Base-by-base conservation (phyloP, 2,888 invertebrate genomes). In the Drosophila barbarae region DNA sequence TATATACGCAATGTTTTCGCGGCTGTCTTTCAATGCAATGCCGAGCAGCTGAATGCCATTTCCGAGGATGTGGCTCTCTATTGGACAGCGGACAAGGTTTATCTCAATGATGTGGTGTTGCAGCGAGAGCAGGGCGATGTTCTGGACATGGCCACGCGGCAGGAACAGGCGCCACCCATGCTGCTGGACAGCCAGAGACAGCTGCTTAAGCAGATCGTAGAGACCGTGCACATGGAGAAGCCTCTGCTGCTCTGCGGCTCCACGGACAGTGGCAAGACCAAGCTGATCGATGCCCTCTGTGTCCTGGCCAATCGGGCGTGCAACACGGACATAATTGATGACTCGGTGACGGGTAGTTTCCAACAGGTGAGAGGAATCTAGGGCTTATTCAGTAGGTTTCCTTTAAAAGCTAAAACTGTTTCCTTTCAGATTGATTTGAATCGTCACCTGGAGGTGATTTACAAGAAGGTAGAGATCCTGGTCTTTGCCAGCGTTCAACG, bases 181-280 rank as follows among this genome's bases (percentile, higher is more conserved):
- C 72, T 92, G 18, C 82, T 93, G 15, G 86, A 90, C 72, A 89
- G 89, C 86, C 96, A 96, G 87, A 86, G 94, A 55, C 90, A 92
- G 7, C 90, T 91, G 5, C 88, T 99, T 34, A 95, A 96, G 87
- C 94, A 95, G 57, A 89, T 99, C 56, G 93, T 95, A 18, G 95
- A 95, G 77, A 97, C 97, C 88, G 92, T 98, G 7, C 92, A 95
- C 78, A 94, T 96, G 93, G 95, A 96, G 86, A 99, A 98, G 95
- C 93, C 99, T 89, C 91, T 96, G 0, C 94, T 99, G 83, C 70
- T 90, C 5, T 90, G 89, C 55, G 90, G 90, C 1, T 74, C 89
- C 3, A 87, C 87, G 0, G 89, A 90, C 61, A 83, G 87, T 12
- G 90, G 90, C 15, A 90, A 90, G 73, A 90, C 90, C 3, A 90